Evolutionary conservation across 1,140 invertebrate species (phyloP).

Genomic region (Microvelia longipes): DNA sequence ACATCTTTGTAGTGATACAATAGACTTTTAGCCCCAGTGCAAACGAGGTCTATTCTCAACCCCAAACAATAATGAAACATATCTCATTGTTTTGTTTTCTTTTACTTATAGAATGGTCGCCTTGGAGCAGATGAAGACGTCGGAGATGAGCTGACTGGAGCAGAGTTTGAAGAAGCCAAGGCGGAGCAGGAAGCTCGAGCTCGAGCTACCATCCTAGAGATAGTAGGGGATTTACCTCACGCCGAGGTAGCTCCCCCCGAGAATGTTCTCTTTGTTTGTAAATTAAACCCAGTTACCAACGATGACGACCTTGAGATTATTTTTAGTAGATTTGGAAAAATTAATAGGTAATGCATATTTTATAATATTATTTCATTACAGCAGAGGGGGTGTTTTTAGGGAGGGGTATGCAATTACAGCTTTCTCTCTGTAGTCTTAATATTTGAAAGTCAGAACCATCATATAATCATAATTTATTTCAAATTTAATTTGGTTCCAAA

Average conservation of each 20-base stretch:
- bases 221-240: slow-evolving; percentile 94
- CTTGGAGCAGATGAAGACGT: slow-evolving; percentile 91
- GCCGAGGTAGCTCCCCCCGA: slow-evolving; percentile 95
- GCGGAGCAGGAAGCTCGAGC: slow-evolving; percentile 88
- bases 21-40: too few relatives aligned
- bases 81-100: background rate
- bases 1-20: too few relatives aligned
- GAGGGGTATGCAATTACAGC: too few relatives aligned
- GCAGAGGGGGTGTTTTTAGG: too few relatives aligned
- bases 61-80: too few relatives aligned
- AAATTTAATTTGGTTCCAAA: too few relatives aligned
- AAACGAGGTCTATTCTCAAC: too few relatives aligned
- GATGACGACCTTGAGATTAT: slow-evolving; percentile 97
- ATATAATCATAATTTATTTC: too few relatives aligned
- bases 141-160: slow-evolving; percentile 77
- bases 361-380: too few relatives aligned
- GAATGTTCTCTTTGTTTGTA: slow-evolving; percentile 98
- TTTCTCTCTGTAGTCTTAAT: too few relatives aligned
- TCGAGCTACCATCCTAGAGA: slow-evolving; percentile 92
- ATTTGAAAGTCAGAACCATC: too few relatives aligned
- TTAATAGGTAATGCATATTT: slow-evolving; percentile 46
- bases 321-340: slow-evolving; percentile 90
- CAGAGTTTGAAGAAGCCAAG: slow-evolving; percentile 70
- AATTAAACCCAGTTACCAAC: slow-evolving; percentile 97
- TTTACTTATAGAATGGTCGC: slow-evolving; percentile 51